Percentiles rank a stretch among this genome's conserved stretches.
phyloP scores from a whole-genome alignment of 2,113 vertebrate genomes.

The Zootoca vivipara region DNA sequence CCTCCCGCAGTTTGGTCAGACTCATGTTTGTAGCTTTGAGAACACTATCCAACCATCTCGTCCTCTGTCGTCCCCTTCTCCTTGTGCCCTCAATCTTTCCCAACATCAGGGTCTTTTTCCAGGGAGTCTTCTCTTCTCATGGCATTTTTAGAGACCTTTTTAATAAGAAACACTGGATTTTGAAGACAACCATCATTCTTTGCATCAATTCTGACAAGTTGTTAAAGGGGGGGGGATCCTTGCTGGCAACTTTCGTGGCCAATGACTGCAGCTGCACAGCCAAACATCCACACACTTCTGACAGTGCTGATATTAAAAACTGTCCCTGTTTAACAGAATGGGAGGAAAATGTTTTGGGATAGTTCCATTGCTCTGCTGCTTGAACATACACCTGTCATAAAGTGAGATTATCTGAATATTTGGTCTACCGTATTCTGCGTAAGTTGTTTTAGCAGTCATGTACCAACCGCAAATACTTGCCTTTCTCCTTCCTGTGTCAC shows the following conservation, averaged over 20 bases:
- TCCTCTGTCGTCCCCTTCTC: no score
- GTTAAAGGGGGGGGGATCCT: background rate
- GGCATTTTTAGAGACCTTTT: background rate
- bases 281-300: background rate
- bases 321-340: conserved; percentile 43
- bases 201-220: background rate
- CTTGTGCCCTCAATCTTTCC: no score
- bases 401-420: conserved; percentile 33
- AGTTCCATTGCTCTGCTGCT: background rate
- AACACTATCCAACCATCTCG: no score
- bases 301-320: background rate
- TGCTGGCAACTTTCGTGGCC: background rate
- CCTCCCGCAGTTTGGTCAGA: no score
- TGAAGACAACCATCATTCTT: background rate
- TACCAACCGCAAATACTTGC: conserved; percentile 63
- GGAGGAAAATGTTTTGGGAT: conserved; percentile 17
- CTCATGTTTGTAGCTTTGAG: no score
- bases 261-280: no score
- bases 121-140: no score
- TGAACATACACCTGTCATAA: conserved; percentile 17
- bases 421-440: conserved; percentile 60
- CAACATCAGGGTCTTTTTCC: no score
- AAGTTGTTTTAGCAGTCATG: conserved; percentile 65
- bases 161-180: background rate
- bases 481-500: conserved; percentile 65